Percentiles rank a stretch among this genome's conserved stretches.
Conservation (phyloP, 2,113 vertebrate genomes). For the Vombatus ursinus region DNA sequence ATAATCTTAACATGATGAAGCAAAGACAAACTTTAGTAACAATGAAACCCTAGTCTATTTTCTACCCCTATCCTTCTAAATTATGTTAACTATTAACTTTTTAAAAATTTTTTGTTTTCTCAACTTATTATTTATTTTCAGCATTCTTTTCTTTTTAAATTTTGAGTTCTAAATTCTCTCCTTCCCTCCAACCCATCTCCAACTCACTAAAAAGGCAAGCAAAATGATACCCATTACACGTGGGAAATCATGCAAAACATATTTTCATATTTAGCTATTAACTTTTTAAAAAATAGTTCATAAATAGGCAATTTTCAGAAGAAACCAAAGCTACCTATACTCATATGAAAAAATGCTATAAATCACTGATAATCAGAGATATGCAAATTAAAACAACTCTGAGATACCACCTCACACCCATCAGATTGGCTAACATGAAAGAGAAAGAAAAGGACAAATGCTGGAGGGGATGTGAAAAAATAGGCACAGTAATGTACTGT, state of each 20-base stretch:
- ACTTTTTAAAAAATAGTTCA: neutral
- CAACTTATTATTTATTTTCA: neutral
- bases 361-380: neutral
- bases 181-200: neutral
- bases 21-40: slow-evolving; percentile 31
- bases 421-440: neutral
- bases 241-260: neutral
- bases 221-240: neutral
- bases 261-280: neutral
- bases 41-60: slow-evolving; percentile 2
- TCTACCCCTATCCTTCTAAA: neutral
- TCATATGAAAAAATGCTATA: neutral
- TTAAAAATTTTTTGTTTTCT: neutral
- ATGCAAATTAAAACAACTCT: neutral
- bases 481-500: neutral
- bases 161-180: neutral
- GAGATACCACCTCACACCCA: neutral
- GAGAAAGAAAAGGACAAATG: neutral
- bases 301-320: neutral
- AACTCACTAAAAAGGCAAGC: neutral
- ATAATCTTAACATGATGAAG: neutral
- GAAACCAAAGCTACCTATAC: neutral
- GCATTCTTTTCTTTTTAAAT: neutral
- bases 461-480: neutral
- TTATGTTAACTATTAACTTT: neutral